Conservation (phyloP, 2,113 vertebrate genomes). For the Riparia riparia region DNA sequence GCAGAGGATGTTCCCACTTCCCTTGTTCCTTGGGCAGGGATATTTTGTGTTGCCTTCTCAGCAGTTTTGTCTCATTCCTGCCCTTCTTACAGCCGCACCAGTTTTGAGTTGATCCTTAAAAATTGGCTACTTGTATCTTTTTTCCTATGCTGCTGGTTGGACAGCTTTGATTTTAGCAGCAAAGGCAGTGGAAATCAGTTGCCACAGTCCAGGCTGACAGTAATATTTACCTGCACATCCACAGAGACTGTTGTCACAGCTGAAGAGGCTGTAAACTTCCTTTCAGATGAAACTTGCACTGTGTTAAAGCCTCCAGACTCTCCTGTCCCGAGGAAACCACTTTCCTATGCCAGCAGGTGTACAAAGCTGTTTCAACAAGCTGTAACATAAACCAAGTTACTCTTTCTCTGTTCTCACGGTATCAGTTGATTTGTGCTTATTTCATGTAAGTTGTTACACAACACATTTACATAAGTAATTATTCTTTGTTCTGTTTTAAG, state of each 20-base stretch:
- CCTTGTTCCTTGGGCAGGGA: background rate
- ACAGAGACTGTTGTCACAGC: background rate
- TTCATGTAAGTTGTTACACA: background rate
- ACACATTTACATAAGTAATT: background rate
- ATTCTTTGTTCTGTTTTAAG: conserved; percentile 69
- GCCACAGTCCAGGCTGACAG: background rate
- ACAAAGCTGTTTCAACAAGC: background rate
- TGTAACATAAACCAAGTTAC: background rate
- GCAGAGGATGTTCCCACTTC: background rate
- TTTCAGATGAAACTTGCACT: background rate
- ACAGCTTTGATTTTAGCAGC: background rate
- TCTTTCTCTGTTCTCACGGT: background rate
- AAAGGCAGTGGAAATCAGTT: background rate
- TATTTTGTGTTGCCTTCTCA: background rate
- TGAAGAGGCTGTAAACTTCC: background rate
- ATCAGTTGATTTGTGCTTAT: background rate
- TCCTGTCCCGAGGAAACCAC: background rate
- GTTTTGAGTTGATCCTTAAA: background rate
- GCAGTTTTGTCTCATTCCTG: background rate
- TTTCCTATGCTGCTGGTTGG: background rate
- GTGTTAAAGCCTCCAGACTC: background rate
- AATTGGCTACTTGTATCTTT: background rate
- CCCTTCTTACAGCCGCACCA: background rate
- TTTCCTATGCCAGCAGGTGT: background rate
- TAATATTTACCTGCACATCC: background rate